Evolutionary conservation across 2,888 invertebrate genomes (phyloP), one percentile per base, ranked within the genome.

Genomic region (Coleophora flavipennella): DNA sequence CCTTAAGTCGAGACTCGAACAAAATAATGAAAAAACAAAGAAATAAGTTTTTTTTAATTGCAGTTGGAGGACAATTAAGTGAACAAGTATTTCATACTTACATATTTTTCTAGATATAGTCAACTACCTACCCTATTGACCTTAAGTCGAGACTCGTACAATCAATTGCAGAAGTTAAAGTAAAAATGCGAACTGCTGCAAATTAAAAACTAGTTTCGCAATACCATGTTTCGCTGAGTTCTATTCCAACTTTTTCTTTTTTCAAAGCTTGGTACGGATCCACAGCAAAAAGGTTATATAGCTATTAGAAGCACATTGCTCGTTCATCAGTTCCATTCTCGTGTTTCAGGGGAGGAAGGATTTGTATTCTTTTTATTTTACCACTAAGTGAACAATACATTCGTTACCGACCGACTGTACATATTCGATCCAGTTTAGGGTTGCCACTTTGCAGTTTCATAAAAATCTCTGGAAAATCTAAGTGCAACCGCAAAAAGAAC

Each of bases 291-390:
- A 26, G 26, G 13, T 8, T 33, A 33, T 20, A 20, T 20, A 33
- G 12, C 34, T 59, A 62, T 77, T 77, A 74, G 60, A 69, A 69
- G 62, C 62, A 55, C 69, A 75, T 70, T 69, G 71, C 67, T 67
- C 72, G 74, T 79, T 76, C 76, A 75, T 78, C 75, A 75, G 73
- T 57, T 64, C 66, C 63, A 67, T 74, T 70, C 63, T 70, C 66
- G 62, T 57, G 64, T 63, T 72, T 66, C 70, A 62, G 48, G 51
- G 51, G 61, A 65, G 65, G 59, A 68, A 60, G 61, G 68, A 69
- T 68, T 67, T 53, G 51, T 57, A 60, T 59, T 66, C 63, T 71
- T 76, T 70, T 76, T 77, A 69, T 74, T 78, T 70, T 64, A 65
- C 60, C 63, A 62, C 64, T 65, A 68, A 68, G 62, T 59, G 69